These are phyloP conservation scores for Tor tambroides DNA, from an alignment of 2,113 vertebrate genomes.

Conservation along the genomic window DNA sequence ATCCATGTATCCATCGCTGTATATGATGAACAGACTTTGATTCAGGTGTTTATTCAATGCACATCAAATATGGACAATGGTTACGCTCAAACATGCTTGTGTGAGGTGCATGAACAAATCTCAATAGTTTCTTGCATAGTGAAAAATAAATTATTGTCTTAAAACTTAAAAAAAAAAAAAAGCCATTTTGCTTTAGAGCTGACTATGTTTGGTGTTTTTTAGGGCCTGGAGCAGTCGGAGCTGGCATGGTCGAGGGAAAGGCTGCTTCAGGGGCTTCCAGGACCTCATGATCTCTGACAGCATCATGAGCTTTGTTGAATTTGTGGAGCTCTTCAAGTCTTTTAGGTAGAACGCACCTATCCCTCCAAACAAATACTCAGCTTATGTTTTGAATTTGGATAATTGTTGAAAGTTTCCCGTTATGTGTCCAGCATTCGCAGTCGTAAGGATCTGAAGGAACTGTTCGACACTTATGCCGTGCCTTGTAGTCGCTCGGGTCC, in stretches of 20 bases:
- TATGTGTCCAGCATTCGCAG: slow-evolving; percentile 84
- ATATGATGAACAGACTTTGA: no score
- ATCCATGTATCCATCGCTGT: no score
- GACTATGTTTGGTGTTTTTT: slow-evolving; percentile 1
- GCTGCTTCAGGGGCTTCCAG: slow-evolving; percentile 92
- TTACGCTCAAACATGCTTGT: no score
- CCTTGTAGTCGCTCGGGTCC: slow-evolving; percentile 84
- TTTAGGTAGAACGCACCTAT: slow-evolving; percentile 83
- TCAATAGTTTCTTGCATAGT: neutral
- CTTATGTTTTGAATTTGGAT: neutral
- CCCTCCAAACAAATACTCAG: no score
- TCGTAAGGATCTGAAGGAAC: slow-evolving; percentile 92
- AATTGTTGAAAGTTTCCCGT: neutral
- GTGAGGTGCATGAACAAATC: no score
- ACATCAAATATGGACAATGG: no score
- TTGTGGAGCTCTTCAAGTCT: slow-evolving; percentile 98
- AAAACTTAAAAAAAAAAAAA: neutral
- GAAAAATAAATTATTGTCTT: neutral
- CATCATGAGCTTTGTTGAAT: slow-evolving; percentile 96
- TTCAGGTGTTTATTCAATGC: no score
- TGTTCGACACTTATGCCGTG: slow-evolving; percentile 93
- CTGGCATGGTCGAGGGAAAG: slow-evolving; percentile 93
- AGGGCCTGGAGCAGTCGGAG: slow-evolving; percentile 94
- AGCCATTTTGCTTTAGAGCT: neutral
- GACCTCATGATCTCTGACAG: slow-evolving; percentile 96